Percentiles rank a stretch among this genome's conserved stretches.
phyloP scores from a whole-genome alignment of 53 echinoderm and acorn worm genomes.

The Mesocentrotus franciscanus region DNA sequence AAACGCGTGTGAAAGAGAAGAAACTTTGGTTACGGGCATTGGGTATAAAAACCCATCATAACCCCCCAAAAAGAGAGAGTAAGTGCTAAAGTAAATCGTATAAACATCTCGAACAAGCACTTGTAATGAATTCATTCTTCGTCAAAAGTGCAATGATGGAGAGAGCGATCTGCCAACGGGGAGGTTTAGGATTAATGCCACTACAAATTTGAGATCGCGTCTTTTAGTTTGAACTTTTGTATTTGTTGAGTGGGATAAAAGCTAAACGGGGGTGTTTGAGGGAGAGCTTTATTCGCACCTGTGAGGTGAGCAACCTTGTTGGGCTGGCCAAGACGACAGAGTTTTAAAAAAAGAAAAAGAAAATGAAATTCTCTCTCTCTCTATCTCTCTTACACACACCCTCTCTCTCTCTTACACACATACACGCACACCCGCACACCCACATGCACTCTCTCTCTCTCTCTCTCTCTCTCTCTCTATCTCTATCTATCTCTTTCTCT shows the following conservation, averaged over 20 bases:
- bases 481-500: not conserved
- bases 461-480: too few species aligned
- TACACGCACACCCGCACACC: too few species aligned
- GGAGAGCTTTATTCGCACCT: constrained; percentile 28
- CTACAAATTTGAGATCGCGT: constrained; percentile 53
- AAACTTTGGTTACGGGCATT: not conserved
- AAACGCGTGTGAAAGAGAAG: constrained; percentile 25
- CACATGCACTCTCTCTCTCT: too few species aligned
- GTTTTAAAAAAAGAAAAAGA: too few species aligned
- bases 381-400: not conserved
- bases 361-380: not conserved
- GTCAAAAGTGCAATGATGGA: not conserved
- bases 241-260: constrained; percentile 33
- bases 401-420: not conserved
- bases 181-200: constrained; percentile 42
- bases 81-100: constrained; percentile 8
- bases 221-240: not conserved
- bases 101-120: constrained; percentile 24
- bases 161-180: constrained; percentile 29
- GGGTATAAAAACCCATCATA: not conserved
- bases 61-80: not conserved
- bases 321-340: not conserved
- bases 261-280: not conserved
- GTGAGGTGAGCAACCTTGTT: constrained; percentile 19
- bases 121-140: constrained; percentile 5